A percentile compares a stretch with the other conserved stretches of the same genome.
phyloP scores from a whole-genome alignment of 2,888 invertebrate genomes.

The Conus canariensis region DNA sequence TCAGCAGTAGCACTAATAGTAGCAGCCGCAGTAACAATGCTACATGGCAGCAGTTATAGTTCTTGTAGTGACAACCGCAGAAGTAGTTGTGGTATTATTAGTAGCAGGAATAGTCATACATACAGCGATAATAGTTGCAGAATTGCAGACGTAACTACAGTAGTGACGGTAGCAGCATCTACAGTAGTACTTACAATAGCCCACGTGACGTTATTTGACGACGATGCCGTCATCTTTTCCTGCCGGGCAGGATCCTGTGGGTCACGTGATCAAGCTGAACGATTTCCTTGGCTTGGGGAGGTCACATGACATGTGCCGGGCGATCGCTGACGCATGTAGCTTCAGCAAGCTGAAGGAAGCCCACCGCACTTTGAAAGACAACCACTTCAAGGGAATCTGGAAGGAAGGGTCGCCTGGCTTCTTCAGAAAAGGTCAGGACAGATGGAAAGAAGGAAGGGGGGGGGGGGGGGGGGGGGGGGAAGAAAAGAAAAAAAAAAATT shows the following conservation, averaged over 20 bases:
- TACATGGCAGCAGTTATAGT: too few relatives aligned
- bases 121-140: too few relatives aligned
- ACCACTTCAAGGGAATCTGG: constrained; percentile 32
- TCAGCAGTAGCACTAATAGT: too few relatives aligned
- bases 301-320: constrained; percentile 34
- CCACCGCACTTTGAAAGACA: neutral
- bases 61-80: too few relatives aligned
- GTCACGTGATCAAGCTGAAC: constrained; percentile 34
- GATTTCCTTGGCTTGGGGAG: constrained; percentile 40
- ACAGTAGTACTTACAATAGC: too few relatives aligned
- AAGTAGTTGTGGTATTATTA: too few relatives aligned
- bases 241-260: constrained; percentile 32
- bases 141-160: too few relatives aligned
- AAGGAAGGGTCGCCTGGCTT: constrained; percentile 36
- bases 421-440: constrained; percentile 38
- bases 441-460: neutral
- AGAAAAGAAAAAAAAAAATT: neutral
- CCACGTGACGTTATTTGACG: too few relatives aligned
- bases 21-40: too few relatives aligned
- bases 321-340: constrained; percentile 34
- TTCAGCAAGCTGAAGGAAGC: constrained; percentile 38
- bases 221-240: too few relatives aligned
- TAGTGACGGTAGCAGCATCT: too few relatives aligned
- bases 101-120: too few relatives aligned
- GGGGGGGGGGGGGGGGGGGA: neutral